Conservation (phyloP, 35 echinoderm and acorn worm genomes). For the Acanthaster planci region DNA sequence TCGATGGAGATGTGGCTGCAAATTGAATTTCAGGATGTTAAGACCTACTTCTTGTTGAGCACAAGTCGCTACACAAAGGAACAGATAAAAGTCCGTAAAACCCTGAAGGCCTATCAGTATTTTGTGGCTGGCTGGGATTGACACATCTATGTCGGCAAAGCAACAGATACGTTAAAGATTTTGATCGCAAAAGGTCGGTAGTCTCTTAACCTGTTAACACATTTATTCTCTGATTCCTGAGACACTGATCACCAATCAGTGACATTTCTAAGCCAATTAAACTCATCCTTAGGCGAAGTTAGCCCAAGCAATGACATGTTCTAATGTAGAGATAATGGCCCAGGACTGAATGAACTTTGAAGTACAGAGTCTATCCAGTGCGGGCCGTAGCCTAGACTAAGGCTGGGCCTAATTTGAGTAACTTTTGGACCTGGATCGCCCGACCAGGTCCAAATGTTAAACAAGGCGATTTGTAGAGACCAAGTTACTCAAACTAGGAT, state of each 20-base stretch:
- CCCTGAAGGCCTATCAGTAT: neutral
- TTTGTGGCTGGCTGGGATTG: neutral
- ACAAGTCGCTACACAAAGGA: neutral
- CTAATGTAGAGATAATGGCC: neutral
- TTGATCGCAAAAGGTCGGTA: neutral
- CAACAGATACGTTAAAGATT: neutral
- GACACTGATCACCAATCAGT: too few species aligned
- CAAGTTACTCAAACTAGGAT: too few species aligned
- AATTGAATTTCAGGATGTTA: neutral
- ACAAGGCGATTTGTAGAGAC: too few species aligned
- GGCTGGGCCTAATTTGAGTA: too few species aligned
- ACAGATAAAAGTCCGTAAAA: neutral
- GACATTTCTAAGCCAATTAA: neutral
- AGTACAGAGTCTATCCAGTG: neutral
- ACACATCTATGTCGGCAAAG: neutral
- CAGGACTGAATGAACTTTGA: neutral
- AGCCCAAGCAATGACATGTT: neutral
- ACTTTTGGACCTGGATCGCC: too few species aligned
- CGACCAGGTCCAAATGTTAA: too few species aligned
- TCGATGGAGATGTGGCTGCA: neutral
- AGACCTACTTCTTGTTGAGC: neutral
- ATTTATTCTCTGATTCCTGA: too few species aligned
- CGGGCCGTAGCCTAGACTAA: too few species aligned
- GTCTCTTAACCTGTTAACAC: too few species aligned
- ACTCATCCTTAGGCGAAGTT: neutral